Percentiles rank a stretch among this genome's conserved stretches.
Evolutionary conservation across 2,888 invertebrate genomes (phyloP).

Genomic region (Thymelicus sylvestris): DNA sequence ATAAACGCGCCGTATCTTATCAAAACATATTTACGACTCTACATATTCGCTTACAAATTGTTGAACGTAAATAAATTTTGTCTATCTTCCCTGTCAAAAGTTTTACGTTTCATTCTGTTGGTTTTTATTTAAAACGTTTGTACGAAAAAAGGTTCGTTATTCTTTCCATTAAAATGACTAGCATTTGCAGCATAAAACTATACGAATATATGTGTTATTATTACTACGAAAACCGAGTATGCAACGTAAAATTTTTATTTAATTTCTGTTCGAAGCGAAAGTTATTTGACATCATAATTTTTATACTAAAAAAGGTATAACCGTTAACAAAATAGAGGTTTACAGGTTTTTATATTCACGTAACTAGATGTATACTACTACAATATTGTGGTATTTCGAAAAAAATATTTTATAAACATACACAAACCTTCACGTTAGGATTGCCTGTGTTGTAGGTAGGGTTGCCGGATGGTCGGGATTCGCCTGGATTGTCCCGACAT

Average conservation of each 20-base stretch:
- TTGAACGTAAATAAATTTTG: conserved; percentile 36
- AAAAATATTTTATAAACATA: background rate
- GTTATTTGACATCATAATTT: background rate
- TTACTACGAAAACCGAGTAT: background rate
- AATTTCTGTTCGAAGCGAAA: background rate
- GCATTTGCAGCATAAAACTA: background rate
- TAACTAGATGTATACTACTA: background rate
- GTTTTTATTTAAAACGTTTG: conserved; percentile 27
- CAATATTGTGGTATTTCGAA: background rate
- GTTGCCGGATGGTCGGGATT: too few relatives aligned
- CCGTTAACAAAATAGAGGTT: background rate
- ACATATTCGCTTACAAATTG: conserved; percentile 37
- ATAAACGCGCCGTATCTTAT: conserved; percentile 35
- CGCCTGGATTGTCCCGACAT: too few relatives aligned
- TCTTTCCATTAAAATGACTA: conserved; percentile 8
- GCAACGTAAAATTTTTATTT: background rate
- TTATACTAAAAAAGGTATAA: background rate
- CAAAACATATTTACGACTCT: conserved; percentile 38
- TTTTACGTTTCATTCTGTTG: conserved; percentile 20
- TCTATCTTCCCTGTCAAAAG: conserved; percentile 37
- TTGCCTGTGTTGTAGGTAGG: background rate
- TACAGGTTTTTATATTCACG: background rate
- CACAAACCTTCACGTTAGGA: background rate
- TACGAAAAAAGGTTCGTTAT: conserved; percentile 2
- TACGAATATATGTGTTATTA: background rate